Evolutionary conservation across 2,797 vertebrate species (phyloP), one percentile per base, ranked within the genome.

Genomic region (Labroides dimidiatus): DNA sequence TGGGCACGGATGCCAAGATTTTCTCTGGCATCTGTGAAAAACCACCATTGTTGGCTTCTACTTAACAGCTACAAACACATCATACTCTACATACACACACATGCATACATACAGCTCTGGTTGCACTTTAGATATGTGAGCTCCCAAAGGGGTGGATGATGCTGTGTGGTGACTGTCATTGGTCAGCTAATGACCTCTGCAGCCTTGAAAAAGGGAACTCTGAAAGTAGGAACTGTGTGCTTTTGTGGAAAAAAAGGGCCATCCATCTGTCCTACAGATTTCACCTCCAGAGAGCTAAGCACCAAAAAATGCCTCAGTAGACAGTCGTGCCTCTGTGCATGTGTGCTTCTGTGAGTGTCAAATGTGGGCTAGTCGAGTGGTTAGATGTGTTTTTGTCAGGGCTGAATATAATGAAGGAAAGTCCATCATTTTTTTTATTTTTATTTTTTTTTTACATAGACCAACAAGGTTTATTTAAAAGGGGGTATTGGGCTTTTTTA

Each of bases 191-290:
- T 43, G 48, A 70, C 57, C 57, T 58, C 41, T 48, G 43, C 41
- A 56, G 65, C 42, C 59, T 42, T 37, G 69, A 49, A 56, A 67
- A 47, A 45, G 50, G 9, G 42, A 52, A 75, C 23, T 72, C 49
- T 65, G 64, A 72, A 73, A 80, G 51, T 67, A 43, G 41, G 53
- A 69, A 71, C 65, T 54, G n/a, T 60, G 49, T 61, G 59, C 44
- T 39, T 80, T 70, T 84, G 44, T 80, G 68, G 61, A 74, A 82
- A 85, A 47, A 49, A 82, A 87, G 41, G 56, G 64, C 64, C 60
- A 36, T 69, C 84, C 87, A 91, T 88, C 89, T 90, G 89, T 82
- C 78, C 20, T 53, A 60, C 66, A 73, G 84, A 91, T 89, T 89
- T 85, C 78, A 80, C 74, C 77, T 78, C 74, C 47, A 41, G 59